Evolutionary conservation across 1,140 invertebrate species (phyloP).

Genomic region (Drosophila arawakana): DNA sequence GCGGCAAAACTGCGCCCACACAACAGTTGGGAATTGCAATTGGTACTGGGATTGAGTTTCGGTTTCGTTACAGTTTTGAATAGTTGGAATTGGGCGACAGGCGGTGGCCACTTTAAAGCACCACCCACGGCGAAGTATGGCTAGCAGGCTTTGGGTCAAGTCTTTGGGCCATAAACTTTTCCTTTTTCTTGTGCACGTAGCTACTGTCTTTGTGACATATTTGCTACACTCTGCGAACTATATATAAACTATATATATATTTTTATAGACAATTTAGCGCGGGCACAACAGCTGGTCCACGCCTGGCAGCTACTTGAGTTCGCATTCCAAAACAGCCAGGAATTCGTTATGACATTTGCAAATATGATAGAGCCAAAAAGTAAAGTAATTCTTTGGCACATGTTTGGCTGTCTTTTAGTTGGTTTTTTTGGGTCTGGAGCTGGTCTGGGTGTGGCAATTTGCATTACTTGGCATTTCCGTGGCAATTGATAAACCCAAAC

Average conservation of each 20-base stretch:
- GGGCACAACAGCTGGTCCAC: slow-evolving; percentile 55
- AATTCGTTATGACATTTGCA: slow-evolving; percentile 73
- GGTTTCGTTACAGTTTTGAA: not conserved
- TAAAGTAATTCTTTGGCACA: slow-evolving; percentile 17
- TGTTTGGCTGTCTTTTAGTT: slow-evolving; percentile 9
- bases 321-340: slow-evolving; percentile 14
- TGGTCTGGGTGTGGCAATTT: slow-evolving; percentile 58
- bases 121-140: slow-evolving; percentile 42
- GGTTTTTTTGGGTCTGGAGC: slow-evolving; percentile 30
- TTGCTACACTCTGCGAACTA: not conserved
- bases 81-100: slow-evolving; percentile 21
- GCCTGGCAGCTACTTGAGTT: slow-evolving; percentile 44
- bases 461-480: slow-evolving; percentile 70
- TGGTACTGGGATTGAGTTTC: not conserved
- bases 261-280: slow-evolving; percentile 40
- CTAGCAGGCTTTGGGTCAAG: slow-evolving; percentile 52
- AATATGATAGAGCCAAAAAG: slow-evolving; percentile 36
- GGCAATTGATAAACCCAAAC: slow-evolving; percentile 60
- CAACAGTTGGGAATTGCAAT: slow-evolving; percentile 6
- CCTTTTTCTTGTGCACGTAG: slow-evolving; percentile 62
- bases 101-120: slow-evolving; percentile 36
- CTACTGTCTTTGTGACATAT: slow-evolving; percentile 51
- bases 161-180: slow-evolving; percentile 51
- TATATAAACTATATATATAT: slow-evolving; percentile 12
- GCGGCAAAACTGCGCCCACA: slow-evolving; percentile 38